Conservation (phyloP, 2,888 invertebrate genomes). For the Ceraclea dissimilis region DNA sequence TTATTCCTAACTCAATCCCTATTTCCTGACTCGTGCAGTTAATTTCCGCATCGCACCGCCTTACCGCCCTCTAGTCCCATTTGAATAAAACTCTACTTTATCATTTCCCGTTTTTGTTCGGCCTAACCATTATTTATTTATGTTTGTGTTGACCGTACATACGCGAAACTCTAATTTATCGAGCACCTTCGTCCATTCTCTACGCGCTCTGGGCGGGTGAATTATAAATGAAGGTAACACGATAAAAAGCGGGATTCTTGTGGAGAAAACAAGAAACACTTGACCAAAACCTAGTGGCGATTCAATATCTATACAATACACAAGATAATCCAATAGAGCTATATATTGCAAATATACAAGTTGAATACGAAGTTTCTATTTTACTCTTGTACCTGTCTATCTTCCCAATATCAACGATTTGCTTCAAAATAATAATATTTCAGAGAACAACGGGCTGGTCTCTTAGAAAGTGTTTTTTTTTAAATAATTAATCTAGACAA, state of each 20-base stretch:
- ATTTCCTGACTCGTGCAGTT: constrained; percentile 25
- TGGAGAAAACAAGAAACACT: not conserved
- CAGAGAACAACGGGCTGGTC: too few relatives aligned
- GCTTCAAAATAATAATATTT: too few relatives aligned
- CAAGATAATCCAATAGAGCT: too few relatives aligned
- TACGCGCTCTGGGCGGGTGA: constrained; percentile 10
- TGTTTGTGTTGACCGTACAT: constrained; percentile 23
- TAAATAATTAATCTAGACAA: too few relatives aligned
- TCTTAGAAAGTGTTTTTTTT: too few relatives aligned
- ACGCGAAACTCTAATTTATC: constrained; percentile 21
- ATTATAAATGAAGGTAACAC: constrained; percentile 14
- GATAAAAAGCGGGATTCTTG: not conserved
- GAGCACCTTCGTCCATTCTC: constrained; percentile 18
- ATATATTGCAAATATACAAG: not conserved
- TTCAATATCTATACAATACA: not conserved
- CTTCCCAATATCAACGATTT: too few relatives aligned
- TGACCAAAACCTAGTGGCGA: not conserved
- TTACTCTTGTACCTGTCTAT: too few relatives aligned
- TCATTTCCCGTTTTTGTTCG: constrained; percentile 26
- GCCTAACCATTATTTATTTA: constrained; percentile 23
- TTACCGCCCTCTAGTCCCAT: constrained; percentile 13
- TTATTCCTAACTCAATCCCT: constrained; percentile 11
- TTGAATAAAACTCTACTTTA: constrained; percentile 25
- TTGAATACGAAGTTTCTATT: not conserved
- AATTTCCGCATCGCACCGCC: constrained; percentile 21